A percentile compares a stretch with the other conserved stretches of the same genome.
These are phyloP conservation scores for Euura lappo DNA, from an alignment of 1,140 invertebrate species.

Conservation along the genomic window DNA sequence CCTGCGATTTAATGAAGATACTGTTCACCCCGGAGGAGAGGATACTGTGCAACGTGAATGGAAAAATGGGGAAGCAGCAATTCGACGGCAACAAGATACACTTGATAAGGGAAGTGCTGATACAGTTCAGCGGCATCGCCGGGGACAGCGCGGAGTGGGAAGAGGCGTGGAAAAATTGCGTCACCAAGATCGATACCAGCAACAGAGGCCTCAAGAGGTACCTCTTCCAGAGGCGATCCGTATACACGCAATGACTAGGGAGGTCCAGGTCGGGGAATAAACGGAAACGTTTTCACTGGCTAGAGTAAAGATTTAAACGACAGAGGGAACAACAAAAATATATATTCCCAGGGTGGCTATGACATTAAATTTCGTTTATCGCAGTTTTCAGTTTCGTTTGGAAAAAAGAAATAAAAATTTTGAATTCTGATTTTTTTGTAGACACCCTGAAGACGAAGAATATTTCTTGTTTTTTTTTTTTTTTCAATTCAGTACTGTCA, in stretches of 20 bases:
- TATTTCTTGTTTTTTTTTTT: no score
- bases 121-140: slow-evolving; percentile 56
- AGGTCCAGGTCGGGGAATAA: slow-evolving; percentile 53
- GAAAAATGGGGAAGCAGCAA: slow-evolving; percentile 62
- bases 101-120: slow-evolving; percentile 57
- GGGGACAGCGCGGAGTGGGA: slow-evolving; percentile 57
- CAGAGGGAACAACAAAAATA: no score
- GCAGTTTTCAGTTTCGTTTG: no score
- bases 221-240: slow-evolving; percentile 54
- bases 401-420: no score
- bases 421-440: no score
- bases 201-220: slow-evolving; percentile 62
- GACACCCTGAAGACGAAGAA: no score
- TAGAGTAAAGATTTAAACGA: slow-evolving; percentile 35
- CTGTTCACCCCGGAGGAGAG: slow-evolving; percentile 60
- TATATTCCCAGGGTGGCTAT: no score
- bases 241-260: slow-evolving; percentile 57
- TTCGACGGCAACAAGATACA: slow-evolving; percentile 61
- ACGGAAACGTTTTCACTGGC: slow-evolving; percentile 56
- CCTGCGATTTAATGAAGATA: slow-evolving; percentile 62
- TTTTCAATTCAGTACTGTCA: no score
- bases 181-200: slow-evolving; percentile 63
- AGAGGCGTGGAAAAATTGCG: slow-evolving; percentile 61
- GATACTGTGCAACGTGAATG: slow-evolving; percentile 61
- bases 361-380: no score